Conservation (phyloP, 1,140 invertebrate species). For the Papilio xuthus region DNA sequence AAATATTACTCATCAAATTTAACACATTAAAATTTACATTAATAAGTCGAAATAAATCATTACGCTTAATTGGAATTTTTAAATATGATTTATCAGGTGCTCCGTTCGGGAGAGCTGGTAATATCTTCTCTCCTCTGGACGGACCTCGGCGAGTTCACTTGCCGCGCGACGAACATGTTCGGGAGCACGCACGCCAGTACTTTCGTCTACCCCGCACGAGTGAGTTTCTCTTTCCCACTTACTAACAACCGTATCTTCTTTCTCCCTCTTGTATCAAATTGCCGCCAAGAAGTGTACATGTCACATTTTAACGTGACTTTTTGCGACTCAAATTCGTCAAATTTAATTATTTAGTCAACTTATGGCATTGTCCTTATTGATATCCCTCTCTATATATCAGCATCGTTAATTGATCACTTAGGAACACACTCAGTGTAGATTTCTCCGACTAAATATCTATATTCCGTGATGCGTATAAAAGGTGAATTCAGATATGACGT, state of each 20-base stretch:
- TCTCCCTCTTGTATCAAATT: neutral
- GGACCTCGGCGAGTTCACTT: conserved; percentile 91
- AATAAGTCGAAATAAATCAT: too few species aligned
- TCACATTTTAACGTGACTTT: too few species aligned
- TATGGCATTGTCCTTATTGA: too few species aligned
- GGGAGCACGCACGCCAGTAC: conserved; percentile 85
- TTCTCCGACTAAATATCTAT: too few species aligned
- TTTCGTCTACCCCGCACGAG: conserved; percentile 90
- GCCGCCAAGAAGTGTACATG: too few species aligned
- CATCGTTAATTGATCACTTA: too few species aligned
- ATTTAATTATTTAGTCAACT: too few species aligned
- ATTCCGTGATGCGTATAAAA: too few species aligned
- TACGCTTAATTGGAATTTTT: neutral
- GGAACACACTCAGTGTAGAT: too few species aligned
- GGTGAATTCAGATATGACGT: too few species aligned
- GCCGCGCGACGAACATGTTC: conserved; percentile 85
- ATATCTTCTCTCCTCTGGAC: conserved; percentile 87
- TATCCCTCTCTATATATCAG: too few species aligned
- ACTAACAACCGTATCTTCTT: neutral
- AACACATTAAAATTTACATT: neutral
- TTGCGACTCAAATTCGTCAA: neutral
- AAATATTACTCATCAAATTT: neutral
- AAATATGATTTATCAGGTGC: conserved; percentile 72
- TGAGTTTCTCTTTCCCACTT: conserved; percentile 44
- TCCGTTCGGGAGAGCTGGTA: conserved; percentile 87